phyloP scores from a whole-genome alignment of 1,140 invertebrate genomes.

The Caerostris extrusa region DNA sequence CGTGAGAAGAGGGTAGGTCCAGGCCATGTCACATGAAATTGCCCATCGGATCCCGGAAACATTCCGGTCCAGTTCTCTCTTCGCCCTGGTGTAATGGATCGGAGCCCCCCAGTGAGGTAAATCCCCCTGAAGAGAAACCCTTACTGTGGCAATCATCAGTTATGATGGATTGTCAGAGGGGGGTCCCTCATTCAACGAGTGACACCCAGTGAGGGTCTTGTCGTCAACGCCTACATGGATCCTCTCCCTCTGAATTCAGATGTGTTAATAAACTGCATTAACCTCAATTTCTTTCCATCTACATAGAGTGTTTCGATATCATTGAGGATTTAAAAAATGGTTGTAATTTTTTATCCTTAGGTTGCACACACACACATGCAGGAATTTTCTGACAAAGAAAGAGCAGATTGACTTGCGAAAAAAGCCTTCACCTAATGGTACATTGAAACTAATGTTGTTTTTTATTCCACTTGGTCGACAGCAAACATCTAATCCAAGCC shows the following conservation, averaged over 20 bases:
- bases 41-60: slow-evolving; percentile 30
- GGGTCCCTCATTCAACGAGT: not conserved
- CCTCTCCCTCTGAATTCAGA: not conserved
- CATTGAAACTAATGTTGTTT: too few species aligned
- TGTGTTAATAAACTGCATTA: slow-evolving; percentile 1
- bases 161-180: slow-evolving; percentile 34
- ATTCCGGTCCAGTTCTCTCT: slow-evolving; percentile 45
- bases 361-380: too few species aligned
- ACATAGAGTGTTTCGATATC: not conserved
- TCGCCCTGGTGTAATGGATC: slow-evolving; percentile 41
- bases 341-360: too few species aligned
- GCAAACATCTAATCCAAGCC: too few species aligned
- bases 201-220: slow-evolving; percentile 4
- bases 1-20: not conserved
- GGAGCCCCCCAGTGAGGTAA: not conserved
- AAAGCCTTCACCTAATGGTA: too few species aligned
- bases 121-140: not conserved
- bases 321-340: not conserved
- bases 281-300: not conserved
- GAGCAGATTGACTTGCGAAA: too few species aligned
- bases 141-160: slow-evolving; percentile 22
- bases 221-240: slow-evolving; percentile 5
- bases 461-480: too few species aligned
- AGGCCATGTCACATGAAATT: not conserved
- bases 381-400: too few species aligned